Conservation (phyloP, 2,888 invertebrate species). For the Neoitamus cyanurus region DNA sequence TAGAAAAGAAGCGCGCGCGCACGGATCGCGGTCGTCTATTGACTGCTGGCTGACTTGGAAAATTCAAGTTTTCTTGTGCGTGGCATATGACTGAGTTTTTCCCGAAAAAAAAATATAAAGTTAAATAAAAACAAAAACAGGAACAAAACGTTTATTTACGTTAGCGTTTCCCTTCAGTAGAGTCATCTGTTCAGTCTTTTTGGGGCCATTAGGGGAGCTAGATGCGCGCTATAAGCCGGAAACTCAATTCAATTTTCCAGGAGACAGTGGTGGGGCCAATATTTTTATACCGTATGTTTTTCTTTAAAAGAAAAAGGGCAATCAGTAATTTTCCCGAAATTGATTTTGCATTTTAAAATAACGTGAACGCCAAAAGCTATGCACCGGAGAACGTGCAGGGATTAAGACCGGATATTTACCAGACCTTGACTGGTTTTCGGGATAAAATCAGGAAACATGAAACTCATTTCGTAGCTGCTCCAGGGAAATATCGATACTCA, state of each 20-base stretch:
- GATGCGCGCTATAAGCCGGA: not conserved
- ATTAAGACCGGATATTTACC: not conserved
- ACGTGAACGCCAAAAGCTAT: not conserved
- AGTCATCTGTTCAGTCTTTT: not conserved
- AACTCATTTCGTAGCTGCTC: not conserved
- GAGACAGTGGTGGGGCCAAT: conserved; percentile 1
- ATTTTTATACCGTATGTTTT: not conserved
- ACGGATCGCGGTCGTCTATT: not conserved
- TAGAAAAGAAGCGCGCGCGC: not conserved
- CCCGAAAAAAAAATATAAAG: not conserved
- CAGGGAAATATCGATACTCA: not conserved
- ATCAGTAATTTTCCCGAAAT: not conserved
- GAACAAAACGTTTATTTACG: conserved; percentile 27
- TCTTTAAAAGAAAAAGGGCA: not conserved
- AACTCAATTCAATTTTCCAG: not conserved
- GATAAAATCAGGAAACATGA: not conserved
- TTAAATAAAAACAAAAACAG: conserved; percentile 2
- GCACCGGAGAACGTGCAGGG: not conserved
- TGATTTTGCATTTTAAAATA: not conserved
- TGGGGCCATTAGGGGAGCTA: not conserved
- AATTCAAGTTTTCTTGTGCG: conserved; percentile 35
- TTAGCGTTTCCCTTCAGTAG: not conserved
- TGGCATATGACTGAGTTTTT: conserved; percentile 21
- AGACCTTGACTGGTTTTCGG: not conserved
- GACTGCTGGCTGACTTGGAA: conserved; percentile 21